These are phyloP conservation scores for Tigriopus californicus DNA, from an alignment of 2,888 invertebrate species.

Conservation along the genomic window DNA sequence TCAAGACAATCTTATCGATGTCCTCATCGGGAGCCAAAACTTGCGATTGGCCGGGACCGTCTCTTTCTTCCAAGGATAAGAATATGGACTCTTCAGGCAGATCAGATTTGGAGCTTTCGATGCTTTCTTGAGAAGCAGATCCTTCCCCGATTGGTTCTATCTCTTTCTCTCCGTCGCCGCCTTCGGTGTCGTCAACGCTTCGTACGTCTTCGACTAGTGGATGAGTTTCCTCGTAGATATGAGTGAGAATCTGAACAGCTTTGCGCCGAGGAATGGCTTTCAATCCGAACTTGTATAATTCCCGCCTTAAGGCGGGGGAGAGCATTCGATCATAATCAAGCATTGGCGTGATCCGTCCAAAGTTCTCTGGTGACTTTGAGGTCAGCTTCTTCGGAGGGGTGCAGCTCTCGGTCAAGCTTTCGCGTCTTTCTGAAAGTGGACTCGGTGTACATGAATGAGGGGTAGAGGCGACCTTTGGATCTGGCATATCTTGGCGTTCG, in stretches of 20 bases:
- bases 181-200: conserved; percentile 21
- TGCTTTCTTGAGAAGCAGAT: neutral
- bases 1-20: conserved; percentile 13
- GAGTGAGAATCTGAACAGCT: conserved; percentile 34
- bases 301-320: conserved; percentile 33
- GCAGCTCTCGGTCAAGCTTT: no score
- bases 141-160: neutral
- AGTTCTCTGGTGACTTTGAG: no score
- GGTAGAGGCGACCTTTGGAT: no score
- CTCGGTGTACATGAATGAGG: no score
- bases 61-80: conserved; percentile 1
- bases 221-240: conserved; percentile 38
- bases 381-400: no score
- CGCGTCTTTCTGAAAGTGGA: no score
- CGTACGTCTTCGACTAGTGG: conserved; percentile 23
- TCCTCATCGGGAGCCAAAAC: conserved; percentile 20
- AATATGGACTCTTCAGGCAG: conserved; percentile 3
- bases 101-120: neutral
- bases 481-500: no score
- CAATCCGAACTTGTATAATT: conserved; percentile 35
- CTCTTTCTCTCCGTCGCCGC: conserved; percentile 15
- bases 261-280: conserved; percentile 33
- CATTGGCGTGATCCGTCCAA: conserved; percentile 27
- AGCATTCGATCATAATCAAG: conserved; percentile 34
- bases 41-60: neutral